Conservation (phyloP, 1,140 invertebrate species). For the Eupristina koningsbergeri region DNA sequence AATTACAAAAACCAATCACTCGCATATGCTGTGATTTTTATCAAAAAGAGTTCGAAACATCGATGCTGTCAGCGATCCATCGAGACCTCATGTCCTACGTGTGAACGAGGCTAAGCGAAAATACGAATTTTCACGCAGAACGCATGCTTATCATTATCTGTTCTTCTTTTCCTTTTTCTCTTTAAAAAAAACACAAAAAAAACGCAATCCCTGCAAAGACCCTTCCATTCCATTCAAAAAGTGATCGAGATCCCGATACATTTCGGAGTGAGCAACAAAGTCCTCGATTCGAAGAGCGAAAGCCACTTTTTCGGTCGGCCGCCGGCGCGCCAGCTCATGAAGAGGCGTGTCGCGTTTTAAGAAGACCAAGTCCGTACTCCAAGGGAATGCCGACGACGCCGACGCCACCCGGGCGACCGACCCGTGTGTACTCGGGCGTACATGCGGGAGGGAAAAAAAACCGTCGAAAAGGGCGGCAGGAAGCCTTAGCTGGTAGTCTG, state of each 20-base stretch:
- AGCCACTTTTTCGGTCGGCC: not conserved
- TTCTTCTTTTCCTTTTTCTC: not conserved
- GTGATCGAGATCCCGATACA: not conserved
- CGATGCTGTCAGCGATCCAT: not conserved
- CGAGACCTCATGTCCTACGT: not conserved
- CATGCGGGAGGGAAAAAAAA: not conserved
- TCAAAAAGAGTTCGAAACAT: not conserved
- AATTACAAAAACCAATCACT: not conserved
- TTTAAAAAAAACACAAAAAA: not conserved
- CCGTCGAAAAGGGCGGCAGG: conserved; percentile 30
- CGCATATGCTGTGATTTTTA: not conserved
- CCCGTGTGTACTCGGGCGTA: not conserved
- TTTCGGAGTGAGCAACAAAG: not conserved
- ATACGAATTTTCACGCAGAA: not conserved
- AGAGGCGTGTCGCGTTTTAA: conserved; percentile 32
- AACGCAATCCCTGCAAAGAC: too few species aligned
- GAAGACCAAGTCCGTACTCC: conserved; percentile 2
- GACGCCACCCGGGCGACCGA: not conserved
- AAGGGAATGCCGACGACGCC: not conserved
- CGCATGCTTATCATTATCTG: not conserved
- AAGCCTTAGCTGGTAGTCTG: conserved; percentile 45
- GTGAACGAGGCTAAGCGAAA: not conserved
- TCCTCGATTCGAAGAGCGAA: not conserved
- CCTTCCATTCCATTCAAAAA: not conserved
- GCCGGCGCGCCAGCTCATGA: conserved; percentile 8